Base-by-base conservation (phyloP, 2,888 invertebrate species). In the Metopia argyrocephala region DNA sequence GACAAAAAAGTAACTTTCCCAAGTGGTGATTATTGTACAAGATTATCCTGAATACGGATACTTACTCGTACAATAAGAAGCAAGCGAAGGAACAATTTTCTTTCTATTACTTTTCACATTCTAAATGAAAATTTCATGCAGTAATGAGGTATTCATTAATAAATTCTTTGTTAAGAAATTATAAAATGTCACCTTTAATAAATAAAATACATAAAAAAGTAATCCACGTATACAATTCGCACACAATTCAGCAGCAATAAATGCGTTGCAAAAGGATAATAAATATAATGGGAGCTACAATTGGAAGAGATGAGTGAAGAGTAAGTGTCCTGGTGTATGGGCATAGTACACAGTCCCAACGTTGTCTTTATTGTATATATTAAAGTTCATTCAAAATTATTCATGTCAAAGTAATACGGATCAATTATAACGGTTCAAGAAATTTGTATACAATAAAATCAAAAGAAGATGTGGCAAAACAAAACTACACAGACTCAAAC, bases 371-470 rank as follows among this genome's bases (percentile, higher is more conserved):
- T 66, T 78, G 71, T 68, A 48, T n/a, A n/a, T 45, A 21, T 50
- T 68, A 27, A 56, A 86, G 84, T 85, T 84, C 86, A 89, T 90
- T 90, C 85, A 89, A 87, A 89, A 85, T 88, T 89, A 88, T 86
- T 89, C 90, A 90, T 89, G 89, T 90, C 86, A 87, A 89, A 86
- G 87, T 90, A 90, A 90, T 89, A 86, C 88, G 90, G 89, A 90
- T 90, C 90, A 90, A 90, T 90, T 90, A 90, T 88, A 87, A 86
- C 89, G 90, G 90, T 90, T 90, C 90, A 89, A 86, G 87, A 82
- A 83, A 71, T 86, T 82, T 86, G 88, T 38, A 12, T 38, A 38
- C 38, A 15, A 15, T 38, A 4, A 15, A 15, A 4, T 38, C 12
- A 38, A 15, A 38, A 54, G n/a, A 27, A 70, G 76, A 64, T 56